phyloP scores from a whole-genome alignment of 2,888 invertebrate species.

The Lobophora halterata region DNA sequence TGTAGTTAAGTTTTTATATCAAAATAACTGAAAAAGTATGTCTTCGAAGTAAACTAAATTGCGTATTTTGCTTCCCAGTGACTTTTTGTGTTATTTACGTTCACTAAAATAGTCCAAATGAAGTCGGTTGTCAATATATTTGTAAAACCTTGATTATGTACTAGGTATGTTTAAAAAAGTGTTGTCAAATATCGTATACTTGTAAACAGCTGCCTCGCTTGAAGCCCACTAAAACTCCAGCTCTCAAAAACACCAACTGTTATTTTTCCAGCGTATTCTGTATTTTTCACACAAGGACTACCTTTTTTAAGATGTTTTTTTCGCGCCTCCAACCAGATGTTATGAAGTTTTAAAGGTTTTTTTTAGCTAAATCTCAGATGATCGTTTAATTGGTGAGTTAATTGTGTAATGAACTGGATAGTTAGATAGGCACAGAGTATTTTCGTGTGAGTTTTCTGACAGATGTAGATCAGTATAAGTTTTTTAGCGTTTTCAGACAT shows the following conservation, averaged over 20 bases:
- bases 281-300: conserved; percentile 37
- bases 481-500: conserved; percentile 14
- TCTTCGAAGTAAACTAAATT: too few species aligned
- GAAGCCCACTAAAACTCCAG: conserved; percentile 47
- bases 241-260: conserved; percentile 63
- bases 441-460: conserved; percentile 57
- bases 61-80: too few species aligned
- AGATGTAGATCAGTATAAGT: conserved; percentile 54
- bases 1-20: too few species aligned
- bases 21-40: too few species aligned
- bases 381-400: conserved; percentile 43
- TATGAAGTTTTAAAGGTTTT: conserved; percentile 11
- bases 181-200: too few species aligned
- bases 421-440: conserved; percentile 38
- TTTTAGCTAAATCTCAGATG: conserved; percentile 53
- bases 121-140: too few species aligned
- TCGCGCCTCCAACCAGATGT: conserved; percentile 46
- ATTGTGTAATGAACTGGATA: conserved; percentile 50
- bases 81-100: too few species aligned
- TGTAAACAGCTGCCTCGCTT: conserved; percentile 56
- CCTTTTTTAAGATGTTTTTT: conserved; percentile 27
- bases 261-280: conserved; percentile 57
- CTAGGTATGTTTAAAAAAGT: too few species aligned
- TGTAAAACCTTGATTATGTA: too few species aligned
- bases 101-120: too few species aligned